Percentiles rank a stretch among this genome's conserved stretches.
Evolutionary conservation across 2,113 vertebrate genomes (phyloP).

Genomic region (Aptenodytes patagonicus): DNA sequence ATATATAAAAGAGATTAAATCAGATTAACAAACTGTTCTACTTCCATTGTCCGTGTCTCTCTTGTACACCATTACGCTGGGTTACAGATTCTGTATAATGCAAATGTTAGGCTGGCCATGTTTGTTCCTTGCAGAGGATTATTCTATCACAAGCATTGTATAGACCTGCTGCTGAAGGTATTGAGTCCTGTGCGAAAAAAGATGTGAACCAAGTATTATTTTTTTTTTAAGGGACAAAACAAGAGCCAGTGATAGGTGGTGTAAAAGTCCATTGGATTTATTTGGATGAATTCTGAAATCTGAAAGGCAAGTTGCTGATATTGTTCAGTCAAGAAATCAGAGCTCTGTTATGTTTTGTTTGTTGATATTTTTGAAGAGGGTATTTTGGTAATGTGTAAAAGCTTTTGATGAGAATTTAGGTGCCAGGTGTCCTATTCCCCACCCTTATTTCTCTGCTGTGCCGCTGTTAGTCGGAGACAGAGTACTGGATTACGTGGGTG

Average conservation of each 20-base stretch:
- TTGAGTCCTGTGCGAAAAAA: background rate
- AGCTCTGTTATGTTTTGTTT: background rate
- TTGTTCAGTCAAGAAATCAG: background rate
- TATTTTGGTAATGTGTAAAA: background rate
- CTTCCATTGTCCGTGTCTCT: rapidly evolving
- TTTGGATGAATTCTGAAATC: background rate
- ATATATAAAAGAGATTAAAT: background rate
- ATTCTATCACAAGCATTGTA: background rate
- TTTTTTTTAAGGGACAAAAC: background rate
- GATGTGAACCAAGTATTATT: background rate
- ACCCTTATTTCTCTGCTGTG: background rate
- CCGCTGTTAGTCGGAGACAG: background rate
- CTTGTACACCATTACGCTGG: background rate
- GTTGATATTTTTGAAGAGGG: background rate
- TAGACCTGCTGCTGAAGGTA: background rate
- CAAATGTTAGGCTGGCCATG: background rate
- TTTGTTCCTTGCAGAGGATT: background rate
- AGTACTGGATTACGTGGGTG: background rate
- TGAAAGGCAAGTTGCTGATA: background rate
- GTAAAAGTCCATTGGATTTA: background rate
- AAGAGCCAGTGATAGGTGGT: background rate
- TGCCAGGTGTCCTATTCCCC: background rate
- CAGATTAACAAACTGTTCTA: background rate
- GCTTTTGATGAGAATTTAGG: background rate
- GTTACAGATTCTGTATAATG: background rate